A percentile compares a stretch with the other conserved stretches of the same genome.
Conservation (phyloP, 1,140 invertebrate species). For the Eurosta solidaginis region DNA sequence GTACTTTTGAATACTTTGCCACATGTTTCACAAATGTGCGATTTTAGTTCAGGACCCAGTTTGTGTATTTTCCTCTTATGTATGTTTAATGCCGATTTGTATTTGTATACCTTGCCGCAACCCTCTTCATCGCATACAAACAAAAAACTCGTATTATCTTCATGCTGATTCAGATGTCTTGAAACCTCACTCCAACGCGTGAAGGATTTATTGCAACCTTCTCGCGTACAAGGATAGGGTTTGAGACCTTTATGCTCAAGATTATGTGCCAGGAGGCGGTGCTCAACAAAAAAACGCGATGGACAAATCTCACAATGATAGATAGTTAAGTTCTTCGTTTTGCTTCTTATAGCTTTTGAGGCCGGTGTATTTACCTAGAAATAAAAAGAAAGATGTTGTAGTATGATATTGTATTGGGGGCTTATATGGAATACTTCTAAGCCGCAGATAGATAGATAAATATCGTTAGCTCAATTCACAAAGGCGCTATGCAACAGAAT, state of each 20-base stretch:
- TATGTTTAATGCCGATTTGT: conserved; percentile 45
- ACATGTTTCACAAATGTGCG: conserved; percentile 51
- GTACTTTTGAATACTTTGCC: conserved; percentile 45
- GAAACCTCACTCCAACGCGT: conserved; percentile 38
- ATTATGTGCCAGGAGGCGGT: conserved; percentile 38
- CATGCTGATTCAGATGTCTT: conserved; percentile 41
- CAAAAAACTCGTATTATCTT: conserved; percentile 10
- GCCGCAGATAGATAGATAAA: too few species aligned
- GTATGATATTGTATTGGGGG: too few species aligned
- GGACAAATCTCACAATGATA: conserved; percentile 41
- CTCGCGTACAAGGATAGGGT: conserved; percentile 44
- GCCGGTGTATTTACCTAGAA: too few species aligned
- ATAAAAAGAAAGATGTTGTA: too few species aligned
- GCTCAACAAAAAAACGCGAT: conserved; percentile 35
- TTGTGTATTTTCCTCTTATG: conserved; percentile 44
- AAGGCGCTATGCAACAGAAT: too few species aligned
- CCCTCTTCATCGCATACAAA: conserved; percentile 42
- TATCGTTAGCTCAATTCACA: too few species aligned
- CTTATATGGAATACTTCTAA: too few species aligned
- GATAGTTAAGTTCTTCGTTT: not conserved
- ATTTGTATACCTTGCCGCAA: conserved; percentile 47
- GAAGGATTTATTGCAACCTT: conserved; percentile 40
- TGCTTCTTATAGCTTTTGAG: too few species aligned
- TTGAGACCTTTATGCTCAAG: conserved; percentile 44
- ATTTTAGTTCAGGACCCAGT: conserved; percentile 40